Percentiles rank a stretch among this genome's conserved stretches.
phyloP scores from a whole-genome alignment of 1,140 invertebrate species.

The Lithobius niger region DNA sequence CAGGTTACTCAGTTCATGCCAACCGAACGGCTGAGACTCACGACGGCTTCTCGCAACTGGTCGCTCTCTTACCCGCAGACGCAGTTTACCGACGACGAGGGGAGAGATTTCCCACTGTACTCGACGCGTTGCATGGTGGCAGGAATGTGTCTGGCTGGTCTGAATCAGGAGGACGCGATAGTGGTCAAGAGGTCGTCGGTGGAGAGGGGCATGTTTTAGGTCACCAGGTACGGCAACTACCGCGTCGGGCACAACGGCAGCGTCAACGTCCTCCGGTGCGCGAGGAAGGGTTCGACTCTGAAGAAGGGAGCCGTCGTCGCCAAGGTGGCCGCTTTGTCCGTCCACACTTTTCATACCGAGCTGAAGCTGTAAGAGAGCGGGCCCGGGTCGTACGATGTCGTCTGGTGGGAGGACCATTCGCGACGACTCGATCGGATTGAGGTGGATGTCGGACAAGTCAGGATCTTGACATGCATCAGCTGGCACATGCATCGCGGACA shows the following conservation, averaged over 20 bases:
- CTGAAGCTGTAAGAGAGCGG: not conserved
- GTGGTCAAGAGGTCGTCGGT: not conserved
- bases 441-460: not conserved
- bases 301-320: not conserved
- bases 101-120: not conserved
- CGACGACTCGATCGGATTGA: not conserved
- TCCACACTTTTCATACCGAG: not conserved
- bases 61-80: not conserved
- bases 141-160: not conserved
- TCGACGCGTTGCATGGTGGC: not conserved
- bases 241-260: not conserved
- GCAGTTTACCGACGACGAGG: not conserved
- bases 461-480: too few relatives aligned
- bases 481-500: too few relatives aligned
- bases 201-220: not conserved
- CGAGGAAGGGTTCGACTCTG: not conserved
- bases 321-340: not conserved
- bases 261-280: not conserved
- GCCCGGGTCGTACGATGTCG: not conserved
- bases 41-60: not conserved
- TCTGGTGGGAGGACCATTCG: not conserved
- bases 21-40: not conserved
- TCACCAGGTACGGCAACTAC: not conserved
- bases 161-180: too few relatives aligned
- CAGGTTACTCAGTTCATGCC: not conserved